phyloP scores from a whole-genome alignment of 2,888 invertebrate species.

The Cerastoderma edule region DNA sequence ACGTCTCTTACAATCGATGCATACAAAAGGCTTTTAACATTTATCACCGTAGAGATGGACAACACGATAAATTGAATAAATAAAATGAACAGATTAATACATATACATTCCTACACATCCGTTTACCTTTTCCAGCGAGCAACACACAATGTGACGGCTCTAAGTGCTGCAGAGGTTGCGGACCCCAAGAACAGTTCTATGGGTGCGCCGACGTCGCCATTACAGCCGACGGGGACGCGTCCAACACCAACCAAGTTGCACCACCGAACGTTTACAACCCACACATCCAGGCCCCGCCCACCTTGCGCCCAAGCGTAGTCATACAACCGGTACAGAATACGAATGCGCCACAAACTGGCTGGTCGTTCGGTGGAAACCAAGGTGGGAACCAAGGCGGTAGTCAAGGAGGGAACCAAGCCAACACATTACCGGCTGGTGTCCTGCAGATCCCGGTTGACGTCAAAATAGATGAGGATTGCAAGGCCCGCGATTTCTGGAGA shows the following conservation, averaged over 20 bases:
- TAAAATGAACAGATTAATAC: too few relatives aligned
- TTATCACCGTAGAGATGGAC: too few relatives aligned
- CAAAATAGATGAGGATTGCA: constrained; percentile 24
- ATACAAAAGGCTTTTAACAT: too few relatives aligned
- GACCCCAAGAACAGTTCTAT: constrained; percentile 62
- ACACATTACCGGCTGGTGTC: background rate
- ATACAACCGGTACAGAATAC: constrained; percentile 12
- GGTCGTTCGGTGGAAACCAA: background rate
- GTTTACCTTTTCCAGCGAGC: constrained; percentile 45
- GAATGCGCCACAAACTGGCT: constrained; percentile 20
- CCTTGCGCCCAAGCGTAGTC: background rate
- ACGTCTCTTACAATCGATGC: too few relatives aligned
- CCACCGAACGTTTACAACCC: background rate
- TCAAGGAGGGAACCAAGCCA: background rate
- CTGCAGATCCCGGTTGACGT: constrained; percentile 12
- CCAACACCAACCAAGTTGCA: background rate
- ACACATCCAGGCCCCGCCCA: background rate
- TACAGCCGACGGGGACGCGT: background rate
- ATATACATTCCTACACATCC: too few relatives aligned
- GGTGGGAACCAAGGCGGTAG: too few relatives aligned
- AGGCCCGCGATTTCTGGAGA: constrained; percentile 34
- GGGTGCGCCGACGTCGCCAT: constrained; percentile 56
- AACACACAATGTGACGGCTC: constrained; percentile 60
- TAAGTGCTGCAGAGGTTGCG: constrained; percentile 65
- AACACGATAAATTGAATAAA: too few relatives aligned